A percentile compares a stretch with the other conserved stretches of the same genome.
phyloP scores from a whole-genome alignment of 1,140 invertebrate species.

The Dendrolimus kikuchii region DNA sequence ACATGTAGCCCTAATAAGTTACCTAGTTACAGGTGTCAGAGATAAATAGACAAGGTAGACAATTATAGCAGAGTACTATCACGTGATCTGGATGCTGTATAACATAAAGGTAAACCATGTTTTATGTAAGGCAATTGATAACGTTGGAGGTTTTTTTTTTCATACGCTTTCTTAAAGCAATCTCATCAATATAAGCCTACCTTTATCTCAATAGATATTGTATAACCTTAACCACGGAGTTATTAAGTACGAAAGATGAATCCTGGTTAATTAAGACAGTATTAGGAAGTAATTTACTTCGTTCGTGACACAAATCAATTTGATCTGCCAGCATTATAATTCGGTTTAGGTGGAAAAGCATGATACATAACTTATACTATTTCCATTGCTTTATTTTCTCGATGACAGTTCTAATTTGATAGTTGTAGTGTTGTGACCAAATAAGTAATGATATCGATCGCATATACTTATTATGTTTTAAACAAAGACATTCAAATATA shows the following conservation, averaged over 20 bases:
- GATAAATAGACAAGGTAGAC: slow-evolving; percentile 24
- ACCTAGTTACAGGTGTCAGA: slow-evolving; percentile 24
- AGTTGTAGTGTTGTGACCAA: no score
- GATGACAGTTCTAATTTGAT: no score
- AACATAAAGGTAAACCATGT: slow-evolving; percentile 14
- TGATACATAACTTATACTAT: no score
- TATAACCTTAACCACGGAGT: slow-evolving; percentile 6
- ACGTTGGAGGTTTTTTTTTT: no score
- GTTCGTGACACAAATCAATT: slow-evolving; percentile 17
- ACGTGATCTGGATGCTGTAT: slow-evolving; percentile 15
- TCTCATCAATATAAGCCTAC: background rate
- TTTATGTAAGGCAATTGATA: slow-evolving; percentile 23
- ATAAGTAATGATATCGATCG: no score
- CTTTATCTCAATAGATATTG: slow-evolving; percentile 1
- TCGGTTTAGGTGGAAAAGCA: slow-evolving; percentile 9
- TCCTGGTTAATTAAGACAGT: slow-evolving; percentile 18
- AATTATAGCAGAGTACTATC: slow-evolving; percentile 14
- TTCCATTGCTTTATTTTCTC: no score
- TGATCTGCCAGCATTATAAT: slow-evolving; percentile 18
- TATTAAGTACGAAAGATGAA: slow-evolving; percentile 15
- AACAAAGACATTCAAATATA: no score
- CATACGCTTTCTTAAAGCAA: no score
- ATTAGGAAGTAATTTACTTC: slow-evolving; percentile 14
- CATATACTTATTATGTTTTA: no score
- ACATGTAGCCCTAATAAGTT: slow-evolving; percentile 21